Conservation (phyloP, 2,113 vertebrate species). For the Thamnaconus septentrionalis region DNA sequence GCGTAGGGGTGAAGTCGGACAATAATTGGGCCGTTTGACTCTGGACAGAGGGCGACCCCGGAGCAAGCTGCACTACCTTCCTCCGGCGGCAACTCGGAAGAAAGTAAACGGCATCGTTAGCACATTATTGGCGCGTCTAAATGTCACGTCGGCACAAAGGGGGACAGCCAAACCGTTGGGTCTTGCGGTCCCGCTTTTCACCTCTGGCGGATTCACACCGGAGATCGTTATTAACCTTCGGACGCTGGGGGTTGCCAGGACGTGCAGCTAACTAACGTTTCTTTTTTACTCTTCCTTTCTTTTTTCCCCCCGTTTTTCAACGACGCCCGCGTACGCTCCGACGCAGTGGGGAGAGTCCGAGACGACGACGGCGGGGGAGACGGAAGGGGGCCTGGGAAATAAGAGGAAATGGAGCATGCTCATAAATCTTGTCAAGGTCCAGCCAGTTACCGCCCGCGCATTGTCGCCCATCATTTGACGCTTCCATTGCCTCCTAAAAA, state of each 20-base stretch:
- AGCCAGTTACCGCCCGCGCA: slow-evolving; percentile 24
- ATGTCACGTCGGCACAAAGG: slow-evolving; percentile 68
- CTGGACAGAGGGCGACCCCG: slow-evolving; percentile 39
- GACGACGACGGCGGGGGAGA: background rate
- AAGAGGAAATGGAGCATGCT: slow-evolving; percentile 35
- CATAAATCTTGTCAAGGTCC: slow-evolving; percentile 59
- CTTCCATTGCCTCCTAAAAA: slow-evolving; percentile 43
- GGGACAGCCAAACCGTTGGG: slow-evolving; percentile 47
- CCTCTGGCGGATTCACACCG: slow-evolving; percentile 52
- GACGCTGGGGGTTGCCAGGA: slow-evolving; percentile 29
- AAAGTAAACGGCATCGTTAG: slow-evolving; percentile 72
- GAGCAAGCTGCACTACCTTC: slow-evolving; percentile 39
- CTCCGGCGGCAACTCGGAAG: slow-evolving; percentile 35
- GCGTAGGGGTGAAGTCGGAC: slow-evolving; percentile 50
- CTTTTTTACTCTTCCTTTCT: slow-evolving; percentile 2
- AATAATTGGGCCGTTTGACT: slow-evolving; percentile 60
- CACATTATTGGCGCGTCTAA: slow-evolving; percentile 72
- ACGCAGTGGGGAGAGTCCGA: slow-evolving; percentile 12
- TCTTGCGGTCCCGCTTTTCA: slow-evolving; percentile 44
- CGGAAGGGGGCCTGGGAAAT: slow-evolving; percentile 3
- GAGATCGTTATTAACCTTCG: slow-evolving; percentile 58
- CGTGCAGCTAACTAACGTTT: slow-evolving; percentile 4
- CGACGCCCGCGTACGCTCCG: background rate
- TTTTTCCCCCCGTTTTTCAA: background rate
- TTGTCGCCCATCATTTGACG: slow-evolving; percentile 47